Evolutionary conservation across 2,797 vertebrate genomes (phyloP).

Genomic region (Cyprinodon diabolis): DNA sequence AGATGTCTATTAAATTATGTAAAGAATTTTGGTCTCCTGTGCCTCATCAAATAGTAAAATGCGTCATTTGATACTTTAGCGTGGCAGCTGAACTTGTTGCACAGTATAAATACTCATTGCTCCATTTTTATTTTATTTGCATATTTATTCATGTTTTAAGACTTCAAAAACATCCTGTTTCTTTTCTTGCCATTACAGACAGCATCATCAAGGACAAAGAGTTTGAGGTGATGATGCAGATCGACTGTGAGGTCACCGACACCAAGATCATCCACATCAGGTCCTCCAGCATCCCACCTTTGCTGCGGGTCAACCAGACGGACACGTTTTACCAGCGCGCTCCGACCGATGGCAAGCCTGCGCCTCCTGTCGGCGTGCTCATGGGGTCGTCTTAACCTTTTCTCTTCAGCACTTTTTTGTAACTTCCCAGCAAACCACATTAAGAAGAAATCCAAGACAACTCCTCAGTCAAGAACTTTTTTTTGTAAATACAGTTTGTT

Average conservation of each 20-base stretch:
- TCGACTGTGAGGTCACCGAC: slow-evolving; percentile 96
- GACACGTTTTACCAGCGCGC: slow-evolving; percentile 82
- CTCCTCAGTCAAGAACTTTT: neutral
- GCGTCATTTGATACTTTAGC: no score
- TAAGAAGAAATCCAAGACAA: neutral
- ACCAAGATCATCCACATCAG: slow-evolving; percentile 95
- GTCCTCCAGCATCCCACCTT: slow-evolving; percentile 89
- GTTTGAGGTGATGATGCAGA: slow-evolving; percentile 98
- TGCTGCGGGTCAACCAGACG: slow-evolving; percentile 88
- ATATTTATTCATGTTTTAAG: neutral
- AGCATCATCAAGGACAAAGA: slow-evolving; percentile 91
- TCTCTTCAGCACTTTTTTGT: neutral
- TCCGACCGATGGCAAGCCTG: slow-evolving; percentile 62
- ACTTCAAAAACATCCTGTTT: slow-evolving; percentile 7
- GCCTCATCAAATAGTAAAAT: no score
- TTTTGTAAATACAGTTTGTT: slow-evolving; percentile 10
- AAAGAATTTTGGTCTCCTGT: no score
- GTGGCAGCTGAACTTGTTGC: no score
- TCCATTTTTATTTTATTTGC: neutral
- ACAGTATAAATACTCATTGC: no score
- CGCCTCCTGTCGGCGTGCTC: slow-evolving; percentile 75
- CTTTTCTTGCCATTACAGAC: slow-evolving; percentile 78
- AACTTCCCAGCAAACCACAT: slow-evolving; percentile 8
- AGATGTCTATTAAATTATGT: no score
- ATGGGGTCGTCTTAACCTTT: slow-evolving; percentile 74